Evolutionary conservation across 2,113 vertebrate species (phyloP), one percentile per base, ranked within the genome.

Genomic region (Serinus canaria): DNA sequence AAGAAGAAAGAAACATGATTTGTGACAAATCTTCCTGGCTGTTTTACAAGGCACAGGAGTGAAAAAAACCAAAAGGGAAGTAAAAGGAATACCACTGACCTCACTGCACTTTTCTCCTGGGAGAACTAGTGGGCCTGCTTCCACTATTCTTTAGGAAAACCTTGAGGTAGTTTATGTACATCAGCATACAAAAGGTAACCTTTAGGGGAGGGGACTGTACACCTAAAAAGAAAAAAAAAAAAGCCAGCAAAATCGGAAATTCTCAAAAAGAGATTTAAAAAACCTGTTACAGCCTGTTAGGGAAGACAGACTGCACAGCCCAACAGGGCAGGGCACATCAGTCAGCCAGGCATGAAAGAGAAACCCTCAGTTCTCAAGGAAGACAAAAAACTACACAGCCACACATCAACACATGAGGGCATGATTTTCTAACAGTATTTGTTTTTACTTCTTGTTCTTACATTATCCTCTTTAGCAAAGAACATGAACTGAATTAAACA

Each of bases 121-220:
- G 90, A 95, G 55, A 20, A 59, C 83, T 35, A 74, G 56, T 77
- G 72, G 88, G 83, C 90, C 88, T 90, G 76, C 68, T 94, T 97
- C 86, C 95, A 96, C 92, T 94, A 86, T 92, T 93, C 88, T 96
- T 94, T 60, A 85, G 78, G 50, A 91, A 79, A 92, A 76, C 68
- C 59, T 90, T 94, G 68, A 74, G 50, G 64, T 77, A 67, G 47
- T 74, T 95, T 35, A 83, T 47, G 30, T 39, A 81, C 23, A 77
- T 55, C 64, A 93, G 46, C 46, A 74, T 7, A 78, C 31, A 95
- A 63, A 44, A 73, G 23, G 39, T 7, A 15, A 60, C 24, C 6
- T 77, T 68, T 83, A 58, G 17, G 49, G 62, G 53, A 80, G 14
- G n/a, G 49, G 63, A 85, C 7, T 33, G 11, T 8, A 74, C 22